Conservation (phyloP, 2,113 vertebrate genomes). For the Ramphastos sulfuratus region DNA sequence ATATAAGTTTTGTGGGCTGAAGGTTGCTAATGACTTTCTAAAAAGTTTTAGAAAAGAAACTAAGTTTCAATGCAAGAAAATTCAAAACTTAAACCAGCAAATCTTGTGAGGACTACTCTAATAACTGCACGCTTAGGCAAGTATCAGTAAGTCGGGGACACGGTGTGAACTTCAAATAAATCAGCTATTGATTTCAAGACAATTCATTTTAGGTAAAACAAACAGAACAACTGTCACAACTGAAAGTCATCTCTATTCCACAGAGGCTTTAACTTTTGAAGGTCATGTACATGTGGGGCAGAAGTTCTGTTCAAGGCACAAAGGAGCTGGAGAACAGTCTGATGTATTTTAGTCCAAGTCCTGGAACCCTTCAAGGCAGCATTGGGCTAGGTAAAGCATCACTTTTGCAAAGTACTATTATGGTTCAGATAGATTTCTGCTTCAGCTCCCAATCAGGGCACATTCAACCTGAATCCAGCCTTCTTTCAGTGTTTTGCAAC, state of each 20-base stretch:
- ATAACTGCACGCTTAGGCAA: neutral
- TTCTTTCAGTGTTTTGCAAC: neutral
- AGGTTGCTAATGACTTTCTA: neutral
- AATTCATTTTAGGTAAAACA: neutral
- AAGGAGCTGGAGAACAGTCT: constrained; percentile 30
- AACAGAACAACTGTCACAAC: neutral
- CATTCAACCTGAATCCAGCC: neutral
- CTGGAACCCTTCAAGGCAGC: neutral
- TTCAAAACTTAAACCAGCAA: neutral
- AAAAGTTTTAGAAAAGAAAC: neutral
- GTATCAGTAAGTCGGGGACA: neutral
- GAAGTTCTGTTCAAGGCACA: neutral
- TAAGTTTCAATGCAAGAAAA: constrained; percentile 18
- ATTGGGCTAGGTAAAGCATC: neutral
- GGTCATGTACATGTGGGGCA: neutral
- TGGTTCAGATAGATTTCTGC: neutral
- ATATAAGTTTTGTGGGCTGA: constrained; percentile 44
- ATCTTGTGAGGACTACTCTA: neutral
- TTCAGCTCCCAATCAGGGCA: neutral
- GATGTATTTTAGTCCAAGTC: neutral
- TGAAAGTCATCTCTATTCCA: neutral
- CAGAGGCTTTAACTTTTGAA: neutral
- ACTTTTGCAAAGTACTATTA: neutral
- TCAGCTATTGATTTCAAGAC: constrained; percentile 21
- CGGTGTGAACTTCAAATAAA: constrained; percentile 7